These are phyloP conservation scores for Stegostoma tigrinum DNA, from an alignment of 2,113 vertebrate species.

Conservation along the genomic window DNA sequence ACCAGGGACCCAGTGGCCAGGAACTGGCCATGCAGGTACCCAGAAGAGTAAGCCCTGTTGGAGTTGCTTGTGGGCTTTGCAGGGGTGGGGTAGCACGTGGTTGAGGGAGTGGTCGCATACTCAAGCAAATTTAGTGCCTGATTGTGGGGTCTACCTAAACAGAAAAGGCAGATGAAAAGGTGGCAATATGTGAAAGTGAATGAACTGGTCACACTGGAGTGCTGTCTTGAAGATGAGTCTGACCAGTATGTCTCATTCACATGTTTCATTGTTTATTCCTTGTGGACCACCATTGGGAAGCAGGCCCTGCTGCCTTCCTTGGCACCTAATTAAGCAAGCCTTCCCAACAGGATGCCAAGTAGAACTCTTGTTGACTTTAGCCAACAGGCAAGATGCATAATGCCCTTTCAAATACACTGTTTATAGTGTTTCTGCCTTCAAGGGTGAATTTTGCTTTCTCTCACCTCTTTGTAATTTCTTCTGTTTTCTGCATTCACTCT, in stretches of 20 bases:
- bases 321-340: not conserved
- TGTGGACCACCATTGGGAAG: no score
- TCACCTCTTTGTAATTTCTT: not conserved
- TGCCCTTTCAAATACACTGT: not conserved
- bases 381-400: not conserved
- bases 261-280: no score
- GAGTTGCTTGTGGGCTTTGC: not conserved
- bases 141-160: not conserved
- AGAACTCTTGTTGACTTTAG: not conserved
- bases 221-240: no score
- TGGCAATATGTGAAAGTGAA: no score
- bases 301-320: not conserved
- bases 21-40: not conserved
- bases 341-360: not conserved
- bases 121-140: not conserved
- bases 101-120: no score
- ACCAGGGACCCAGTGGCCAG: no score
- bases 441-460: not conserved
- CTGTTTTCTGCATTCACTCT: not conserved
- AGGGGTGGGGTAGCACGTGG: no score
- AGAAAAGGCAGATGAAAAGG: no score
- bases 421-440: not conserved
- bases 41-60: not conserved
- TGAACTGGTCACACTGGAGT: no score
- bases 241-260: no score